Base-by-base conservation (phyloP, 1,140 invertebrate genomes). In the Temnothorax longispinosus region DNA sequence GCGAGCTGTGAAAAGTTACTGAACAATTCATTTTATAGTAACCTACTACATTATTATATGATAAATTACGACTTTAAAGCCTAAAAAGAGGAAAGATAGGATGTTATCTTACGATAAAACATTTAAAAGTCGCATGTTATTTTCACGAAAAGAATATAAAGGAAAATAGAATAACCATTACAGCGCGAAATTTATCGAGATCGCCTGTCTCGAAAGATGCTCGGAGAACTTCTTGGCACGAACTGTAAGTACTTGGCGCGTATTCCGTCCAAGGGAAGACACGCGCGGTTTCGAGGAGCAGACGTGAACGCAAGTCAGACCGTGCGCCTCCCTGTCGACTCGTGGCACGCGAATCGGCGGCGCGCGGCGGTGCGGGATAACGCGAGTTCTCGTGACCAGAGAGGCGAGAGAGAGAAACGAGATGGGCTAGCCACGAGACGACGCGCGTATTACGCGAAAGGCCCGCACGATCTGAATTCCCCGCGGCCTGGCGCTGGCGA, bases 381-480 rank as follows among this genome's bases (percentile, higher is more conserved):
- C 72, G 65, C 74, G 65, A 47, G 65, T 67, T 90, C 80, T 84
- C 89, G 86, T 87, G 80, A 91, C 85, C 76, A 32, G 56, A 62
- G 35, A 50, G 50, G n/a, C 35, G 58, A 78, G 72, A 89, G 62
- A 64, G 21, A 32, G 58, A 44, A n/a, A 35, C 3, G 13, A 67
- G n/a, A 15, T 15, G 3, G 18, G 64, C 35, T 27, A 64, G 41
- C 4, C 38, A 13, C 21, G 32, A 69, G 13, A 80, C n/a, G n/a
- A 69, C n/a, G 72, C 71, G 67, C 41, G 80, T 60, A 58, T 88
- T 88, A 84, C n/a, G 88, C 78, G 78, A 82, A 77, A 88, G 18
- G 64, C 72, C 32, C 18, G 21, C 52, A 77, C 65, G 74, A 72
- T 21, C 10, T 86, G 86, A 87, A 80, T 84, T 76, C 86, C 69